phyloP scores from a whole-genome alignment of 2,888 invertebrate species.

The Oxytorus armatus region DNA sequence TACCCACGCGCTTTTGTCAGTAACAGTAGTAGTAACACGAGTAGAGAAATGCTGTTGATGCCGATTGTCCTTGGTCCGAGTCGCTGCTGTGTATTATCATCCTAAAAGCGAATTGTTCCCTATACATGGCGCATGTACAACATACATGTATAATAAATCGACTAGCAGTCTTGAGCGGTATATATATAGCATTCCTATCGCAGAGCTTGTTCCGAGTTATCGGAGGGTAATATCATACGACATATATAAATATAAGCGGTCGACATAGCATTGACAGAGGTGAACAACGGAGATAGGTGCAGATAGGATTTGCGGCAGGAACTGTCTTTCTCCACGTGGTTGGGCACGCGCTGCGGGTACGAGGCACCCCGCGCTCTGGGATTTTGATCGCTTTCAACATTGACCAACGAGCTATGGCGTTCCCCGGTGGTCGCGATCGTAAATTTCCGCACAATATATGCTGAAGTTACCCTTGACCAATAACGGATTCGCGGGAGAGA shows the following conservation, averaged over 20 bases:
- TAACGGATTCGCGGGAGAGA: slow-evolving; percentile 53
- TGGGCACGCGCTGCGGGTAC: slow-evolving; percentile 34
- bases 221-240: neutral
- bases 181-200: neutral
- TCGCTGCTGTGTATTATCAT: slow-evolving; percentile 5
- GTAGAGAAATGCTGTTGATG: slow-evolving; percentile 9
- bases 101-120: slow-evolving; percentile 17
- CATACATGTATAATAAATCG: slow-evolving; percentile 30
- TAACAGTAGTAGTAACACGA: slow-evolving; percentile 10
- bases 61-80: slow-evolving; percentile 23
- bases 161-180: neutral
- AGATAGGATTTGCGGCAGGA: slow-evolving; percentile 51
- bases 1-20: slow-evolving; percentile 29
- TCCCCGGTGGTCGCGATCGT: slow-evolving; percentile 54
- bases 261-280: neutral
- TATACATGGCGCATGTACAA: neutral
- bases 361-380: slow-evolving; percentile 7
- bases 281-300: neutral
- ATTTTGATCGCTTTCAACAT: slow-evolving; percentile 68
- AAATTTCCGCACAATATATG: slow-evolving; percentile 64
- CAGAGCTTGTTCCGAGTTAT: slow-evolving; percentile 11
- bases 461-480: slow-evolving; percentile 63
- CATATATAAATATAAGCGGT: neutral
- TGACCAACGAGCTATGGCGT: slow-evolving; percentile 66
- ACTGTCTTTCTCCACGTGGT: slow-evolving; percentile 57